Evolutionary conservation across 2,888 invertebrate genomes (phyloP).

Genomic region (Cheilosia grossa): DNA sequence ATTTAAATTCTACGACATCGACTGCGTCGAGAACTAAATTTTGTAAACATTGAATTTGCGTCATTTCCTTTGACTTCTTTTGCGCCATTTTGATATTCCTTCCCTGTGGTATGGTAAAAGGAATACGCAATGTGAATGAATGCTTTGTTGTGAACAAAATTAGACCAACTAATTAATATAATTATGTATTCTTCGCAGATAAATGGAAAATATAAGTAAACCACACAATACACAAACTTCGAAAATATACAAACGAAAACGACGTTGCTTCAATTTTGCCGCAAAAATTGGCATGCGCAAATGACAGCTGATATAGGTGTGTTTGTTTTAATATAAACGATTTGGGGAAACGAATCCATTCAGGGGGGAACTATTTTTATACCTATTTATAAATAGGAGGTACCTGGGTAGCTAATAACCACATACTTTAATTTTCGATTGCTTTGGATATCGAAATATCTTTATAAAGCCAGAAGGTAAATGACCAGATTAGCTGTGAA

Average conservation of each 20-base stretch:
- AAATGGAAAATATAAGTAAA: neutral
- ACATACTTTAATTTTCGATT: too few relatives aligned
- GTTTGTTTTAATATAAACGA: neutral
- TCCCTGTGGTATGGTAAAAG: neutral
- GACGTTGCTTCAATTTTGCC: constrained; percentile 31
- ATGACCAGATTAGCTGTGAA: too few relatives aligned
- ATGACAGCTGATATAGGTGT: constrained; percentile 16
- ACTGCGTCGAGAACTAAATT: constrained; percentile 80
- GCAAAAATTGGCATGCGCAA: constrained; percentile 58
- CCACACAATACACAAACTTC: neutral
- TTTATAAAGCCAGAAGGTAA: too few relatives aligned
- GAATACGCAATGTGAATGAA: neutral
- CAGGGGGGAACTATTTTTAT: neutral
- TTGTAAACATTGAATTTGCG: constrained; percentile 80
- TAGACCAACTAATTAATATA: neutral
- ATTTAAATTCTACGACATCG: constrained; percentile 81
- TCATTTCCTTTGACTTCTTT: constrained; percentile 75
- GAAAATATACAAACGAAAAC: constrained; percentile 21
- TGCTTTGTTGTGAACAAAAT: neutral
- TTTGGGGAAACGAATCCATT: neutral
- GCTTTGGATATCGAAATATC: too few relatives aligned
- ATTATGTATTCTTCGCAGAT: neutral
- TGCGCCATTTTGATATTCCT: constrained; percentile 35
- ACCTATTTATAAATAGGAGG: too few relatives aligned
- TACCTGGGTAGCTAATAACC: too few relatives aligned